phyloP scores from a whole-genome alignment of 1,140 invertebrate species.

The Heterodera schachtii region DNA sequence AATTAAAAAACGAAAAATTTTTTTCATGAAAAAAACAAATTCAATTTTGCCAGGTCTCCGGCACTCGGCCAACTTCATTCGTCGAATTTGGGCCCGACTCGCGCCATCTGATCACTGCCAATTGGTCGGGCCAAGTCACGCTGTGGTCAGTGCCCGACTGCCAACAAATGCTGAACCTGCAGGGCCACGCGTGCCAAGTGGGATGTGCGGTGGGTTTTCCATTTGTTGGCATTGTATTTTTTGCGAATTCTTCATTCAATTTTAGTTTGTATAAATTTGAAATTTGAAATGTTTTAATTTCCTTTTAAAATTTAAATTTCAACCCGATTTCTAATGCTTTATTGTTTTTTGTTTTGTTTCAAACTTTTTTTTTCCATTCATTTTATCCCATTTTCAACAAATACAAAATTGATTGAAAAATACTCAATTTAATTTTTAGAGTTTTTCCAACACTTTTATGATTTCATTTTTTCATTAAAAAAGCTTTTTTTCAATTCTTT shows the following conservation, averaged over 20 bases:
- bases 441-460: background rate
- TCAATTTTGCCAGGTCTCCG: constrained; percentile 42
- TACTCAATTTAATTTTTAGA: background rate
- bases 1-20: no score
- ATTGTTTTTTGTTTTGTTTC: no score
- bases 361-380: no score
- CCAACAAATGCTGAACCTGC: constrained; percentile 41
- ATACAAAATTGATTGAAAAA: background rate
- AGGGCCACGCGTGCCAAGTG: constrained; percentile 48
- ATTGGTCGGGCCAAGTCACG: constrained; percentile 60
- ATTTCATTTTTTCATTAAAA: no score
- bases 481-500: no score
- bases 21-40: background rate
- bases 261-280: no score
- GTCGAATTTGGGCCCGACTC: constrained; percentile 64
- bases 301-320: no score
- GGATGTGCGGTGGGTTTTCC: constrained; percentile 39
- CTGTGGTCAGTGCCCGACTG: constrained; percentile 59
- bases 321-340: no score
- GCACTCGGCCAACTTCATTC: constrained; percentile 52
- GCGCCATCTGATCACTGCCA: constrained; percentile 61
- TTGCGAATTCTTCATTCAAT: no score
- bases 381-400: no score
- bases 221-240: background rate
- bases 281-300: no score